Conservation (phyloP, 1,140 invertebrate genomes). For the Drosophila equinoxialis region DNA sequence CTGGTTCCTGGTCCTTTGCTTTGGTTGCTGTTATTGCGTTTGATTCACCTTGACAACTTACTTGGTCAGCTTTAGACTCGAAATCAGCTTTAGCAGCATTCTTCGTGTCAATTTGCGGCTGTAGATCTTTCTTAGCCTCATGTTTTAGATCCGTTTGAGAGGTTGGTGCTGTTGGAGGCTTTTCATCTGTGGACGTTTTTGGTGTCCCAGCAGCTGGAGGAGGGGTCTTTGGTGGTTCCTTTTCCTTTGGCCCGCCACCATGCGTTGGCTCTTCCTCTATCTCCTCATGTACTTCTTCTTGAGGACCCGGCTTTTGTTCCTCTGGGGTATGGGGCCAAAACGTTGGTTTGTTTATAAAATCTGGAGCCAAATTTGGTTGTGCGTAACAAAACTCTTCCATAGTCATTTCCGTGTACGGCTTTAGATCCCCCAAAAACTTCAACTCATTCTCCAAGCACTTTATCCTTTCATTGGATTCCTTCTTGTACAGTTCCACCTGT, state of each 20-base stretch:
- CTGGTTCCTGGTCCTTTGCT: neutral
- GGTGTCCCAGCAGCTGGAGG: neutral
- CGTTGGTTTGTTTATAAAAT: constrained; percentile 88
- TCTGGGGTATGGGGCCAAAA: constrained; percentile 90
- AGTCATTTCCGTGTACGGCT: constrained; percentile 92
- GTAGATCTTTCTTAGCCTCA: neutral
- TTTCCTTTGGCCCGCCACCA: neutral
- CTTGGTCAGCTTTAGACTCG: neutral
- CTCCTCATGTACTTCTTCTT: constrained; percentile 27
- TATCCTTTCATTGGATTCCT: constrained; percentile 57
- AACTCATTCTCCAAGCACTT: constrained; percentile 17
- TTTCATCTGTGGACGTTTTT: too few relatives aligned
- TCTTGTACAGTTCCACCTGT: constrained; percentile 42
- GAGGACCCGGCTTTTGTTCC: constrained; percentile 82
- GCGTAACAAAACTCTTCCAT: constrained; percentile 91
- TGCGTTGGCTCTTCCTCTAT: neutral
- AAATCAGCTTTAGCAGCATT: neutral
- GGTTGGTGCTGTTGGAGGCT: neutral
- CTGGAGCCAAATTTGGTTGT: constrained; percentile 88
- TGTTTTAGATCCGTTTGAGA: neutral
- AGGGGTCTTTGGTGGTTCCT: constrained; percentile 15
- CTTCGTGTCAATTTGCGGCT: neutral
- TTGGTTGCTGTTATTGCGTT: neutral
- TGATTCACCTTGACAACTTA: too few relatives aligned
- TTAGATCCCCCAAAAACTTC: constrained; percentile 27